Conservation (phyloP, 2,797 vertebrate species). For the Heterohyrax brucei region DNA sequence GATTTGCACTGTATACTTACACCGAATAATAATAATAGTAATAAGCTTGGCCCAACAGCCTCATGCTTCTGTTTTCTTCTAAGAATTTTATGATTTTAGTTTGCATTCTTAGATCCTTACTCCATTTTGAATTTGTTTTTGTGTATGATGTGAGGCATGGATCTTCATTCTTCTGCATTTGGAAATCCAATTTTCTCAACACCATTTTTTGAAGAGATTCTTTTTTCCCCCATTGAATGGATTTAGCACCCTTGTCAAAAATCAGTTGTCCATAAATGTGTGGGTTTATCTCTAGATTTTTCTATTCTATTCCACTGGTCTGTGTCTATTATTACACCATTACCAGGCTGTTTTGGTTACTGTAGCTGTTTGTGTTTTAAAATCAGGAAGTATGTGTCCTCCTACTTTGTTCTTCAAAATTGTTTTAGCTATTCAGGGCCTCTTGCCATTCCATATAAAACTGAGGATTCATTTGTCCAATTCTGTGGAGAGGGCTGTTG, state of each 20-base stretch:
- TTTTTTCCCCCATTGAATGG: background rate
- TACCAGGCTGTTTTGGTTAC: constrained; percentile 59
- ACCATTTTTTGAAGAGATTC: no score
- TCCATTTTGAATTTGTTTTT: constrained; percentile 64
- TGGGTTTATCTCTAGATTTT: no score
- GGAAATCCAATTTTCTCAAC: no score
- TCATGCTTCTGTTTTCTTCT: constrained; percentile 29
- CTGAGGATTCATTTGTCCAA: no score
- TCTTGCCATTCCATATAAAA: no score
- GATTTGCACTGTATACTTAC: no score
- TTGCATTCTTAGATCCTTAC: constrained; percentile 10
- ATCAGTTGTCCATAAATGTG: background rate
- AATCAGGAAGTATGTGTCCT: no score
- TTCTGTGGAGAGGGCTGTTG: no score
- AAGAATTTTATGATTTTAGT: constrained; percentile 19
- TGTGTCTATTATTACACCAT: constrained; percentile 27
- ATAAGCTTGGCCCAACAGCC: no score
- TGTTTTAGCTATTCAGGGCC: no score
- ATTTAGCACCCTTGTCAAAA: background rate
- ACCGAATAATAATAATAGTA: no score
- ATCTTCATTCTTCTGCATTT: constrained; percentile 53
- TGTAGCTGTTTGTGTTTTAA: background rate
- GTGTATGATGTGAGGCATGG: constrained; percentile 34
- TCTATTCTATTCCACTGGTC: constrained; percentile 22
- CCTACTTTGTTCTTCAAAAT: no score